Evolutionary conservation across 2,113 vertebrate species (phyloP), one percentile per base, ranked within the genome.

Genomic region (Nanorana parkeri): DNA sequence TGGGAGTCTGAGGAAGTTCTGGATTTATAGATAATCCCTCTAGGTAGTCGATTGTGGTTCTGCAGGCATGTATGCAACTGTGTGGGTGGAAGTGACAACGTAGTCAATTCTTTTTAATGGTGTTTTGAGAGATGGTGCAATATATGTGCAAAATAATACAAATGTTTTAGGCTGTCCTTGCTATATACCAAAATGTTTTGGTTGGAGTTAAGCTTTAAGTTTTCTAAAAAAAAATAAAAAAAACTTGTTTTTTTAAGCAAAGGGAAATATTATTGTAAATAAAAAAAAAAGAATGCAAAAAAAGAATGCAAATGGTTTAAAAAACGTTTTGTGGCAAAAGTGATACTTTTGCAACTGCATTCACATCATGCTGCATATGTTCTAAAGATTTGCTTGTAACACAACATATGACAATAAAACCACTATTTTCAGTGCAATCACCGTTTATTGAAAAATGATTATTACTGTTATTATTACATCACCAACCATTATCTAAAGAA

Each of bases 341-440:
- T 71, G 20, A 61, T 80, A 15, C 63, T 28, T 36, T 28, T 63
- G 20, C 36, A 21, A 55, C 11, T 63, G 6, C 47, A 17, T 21
- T 56, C 23, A 63, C 68, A 28, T 13, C 28, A 81, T 23, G 21
- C 32, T 6, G 23, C 36, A 54, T 28, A 54, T 72, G 24, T 26
- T 52, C 29, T n/a, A n/a, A 65, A 16, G 24, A 19, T 54, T 64
- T 81, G 17, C 41, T 64, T 61, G 23, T 11, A 47, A 69, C 21
- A 55, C 13, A 80, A 80, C 54, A 65, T 54, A 55, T 81, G 56
- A 81, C 58, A 81, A 71, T 73, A 51, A 81, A 72, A 72, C 72
- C 2, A 29, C 23, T 63, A 61, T 72, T 80, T 71, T 51, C 56
- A 61, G 21, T 56, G 24, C 54, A 64, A 77, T 66, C 76, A 28